Conservation (phyloP, 1,140 invertebrate genomes). For the Cardiocondyla obscurior region DNA sequence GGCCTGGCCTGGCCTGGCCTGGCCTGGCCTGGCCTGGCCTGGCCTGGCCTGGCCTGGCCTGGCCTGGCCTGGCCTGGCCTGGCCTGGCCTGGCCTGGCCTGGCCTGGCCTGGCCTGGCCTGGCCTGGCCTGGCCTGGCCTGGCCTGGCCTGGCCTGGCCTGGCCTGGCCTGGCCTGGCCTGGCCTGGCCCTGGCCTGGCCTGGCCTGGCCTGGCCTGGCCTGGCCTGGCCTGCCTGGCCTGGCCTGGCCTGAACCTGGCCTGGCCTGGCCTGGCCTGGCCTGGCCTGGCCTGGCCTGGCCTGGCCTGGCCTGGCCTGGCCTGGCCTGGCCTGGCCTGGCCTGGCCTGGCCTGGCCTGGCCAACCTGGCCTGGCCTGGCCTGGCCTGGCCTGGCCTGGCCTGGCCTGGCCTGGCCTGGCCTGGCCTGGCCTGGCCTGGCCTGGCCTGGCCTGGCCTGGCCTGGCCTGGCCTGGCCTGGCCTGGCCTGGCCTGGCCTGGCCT, state of each 20-base stretch:
- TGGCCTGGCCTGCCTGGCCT: not conserved
- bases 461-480: not conserved
- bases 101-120: not conserved
- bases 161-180: not conserved
- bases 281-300: not conserved
- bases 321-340: not conserved
- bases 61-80: not conserved
- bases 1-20: not conserved
- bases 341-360: not conserved
- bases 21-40: not conserved
- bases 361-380: not conserved
- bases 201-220: not conserved
- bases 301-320: not conserved
- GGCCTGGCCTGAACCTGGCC: not conserved
- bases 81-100: not conserved
- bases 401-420: not conserved
- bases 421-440: not conserved
- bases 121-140: not conserved
- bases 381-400: not conserved
- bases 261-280: not conserved
- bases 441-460: not conserved
- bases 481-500: not conserved
- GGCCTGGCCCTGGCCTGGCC: not conserved
- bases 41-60: not conserved
- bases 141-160: not conserved